A percentile compares a stretch with the other conserved stretches of the same genome.
Evolutionary conservation across 2,888 invertebrate genomes (phyloP).

Genomic region (Elgonia sp.): DNA sequence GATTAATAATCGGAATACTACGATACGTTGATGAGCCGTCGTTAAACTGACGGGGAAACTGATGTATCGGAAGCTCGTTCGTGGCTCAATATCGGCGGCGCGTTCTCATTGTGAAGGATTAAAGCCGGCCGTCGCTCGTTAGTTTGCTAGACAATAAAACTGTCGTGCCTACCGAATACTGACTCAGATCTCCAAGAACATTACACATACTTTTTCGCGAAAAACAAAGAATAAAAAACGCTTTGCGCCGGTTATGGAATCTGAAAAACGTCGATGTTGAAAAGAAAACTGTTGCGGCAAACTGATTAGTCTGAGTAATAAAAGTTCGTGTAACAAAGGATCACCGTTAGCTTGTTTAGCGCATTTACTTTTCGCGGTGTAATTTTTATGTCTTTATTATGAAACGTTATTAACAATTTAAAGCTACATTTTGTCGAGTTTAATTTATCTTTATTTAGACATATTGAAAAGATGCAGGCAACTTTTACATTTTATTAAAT

Average conservation of each 20-base stretch:
- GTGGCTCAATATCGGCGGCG: conserved; percentile 53
- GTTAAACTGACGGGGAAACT: conserved; percentile 67
- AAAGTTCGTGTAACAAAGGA: no score
- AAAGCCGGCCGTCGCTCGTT: conserved; percentile 49
- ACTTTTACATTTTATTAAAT: no score
- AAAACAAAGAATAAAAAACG: conserved; percentile 12
- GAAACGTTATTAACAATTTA: no score
- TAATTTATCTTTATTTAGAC: no score
- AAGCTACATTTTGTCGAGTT: no score
- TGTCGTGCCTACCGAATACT: conserved; percentile 61
- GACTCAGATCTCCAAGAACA: conserved; percentile 65
- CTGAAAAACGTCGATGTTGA: neutral
- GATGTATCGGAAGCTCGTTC: conserved; percentile 62
- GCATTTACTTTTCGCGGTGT: no score
- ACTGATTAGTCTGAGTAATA: no score
- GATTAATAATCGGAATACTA: conserved; percentile 37
- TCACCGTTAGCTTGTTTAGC: no score
- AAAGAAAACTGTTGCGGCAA: neutral
- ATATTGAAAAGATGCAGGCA: no score
- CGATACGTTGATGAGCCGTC: conserved; percentile 56
- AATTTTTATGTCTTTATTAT: no score
- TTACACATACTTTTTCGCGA: neutral
- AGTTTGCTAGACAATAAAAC: conserved; percentile 79
- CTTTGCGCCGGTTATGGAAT: neutral
- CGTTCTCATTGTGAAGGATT: conserved; percentile 66